phyloP scores from a whole-genome alignment of 2,888 invertebrate species.

The Formica aserva region DNA sequence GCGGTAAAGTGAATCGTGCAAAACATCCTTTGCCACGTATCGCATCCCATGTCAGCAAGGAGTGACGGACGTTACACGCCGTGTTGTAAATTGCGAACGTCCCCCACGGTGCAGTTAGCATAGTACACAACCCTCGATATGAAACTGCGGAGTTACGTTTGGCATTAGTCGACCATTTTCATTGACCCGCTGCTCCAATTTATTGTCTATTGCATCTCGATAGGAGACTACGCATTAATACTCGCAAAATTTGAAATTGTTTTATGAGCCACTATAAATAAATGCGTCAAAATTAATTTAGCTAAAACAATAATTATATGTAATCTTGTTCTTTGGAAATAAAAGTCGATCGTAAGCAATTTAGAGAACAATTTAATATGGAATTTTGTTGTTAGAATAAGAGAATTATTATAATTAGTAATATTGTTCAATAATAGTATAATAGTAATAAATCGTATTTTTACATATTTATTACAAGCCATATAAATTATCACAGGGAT shows the following conservation, averaged over 20 bases:
- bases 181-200: conserved; percentile 41
- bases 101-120: conserved; percentile 54
- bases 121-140: conserved; percentile 50
- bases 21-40: conserved; percentile 53
- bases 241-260: conserved; percentile 18
- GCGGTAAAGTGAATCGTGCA: conserved; percentile 53
- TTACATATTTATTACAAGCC: background rate
- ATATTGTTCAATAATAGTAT: background rate
- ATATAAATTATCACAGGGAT: background rate
- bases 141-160: conserved; percentile 53
- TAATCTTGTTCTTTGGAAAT: background rate
- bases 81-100: conserved; percentile 54
- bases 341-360: background rate
- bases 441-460: background rate
- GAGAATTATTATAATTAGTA: background rate
- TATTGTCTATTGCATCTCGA: conserved; percentile 37
- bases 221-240: background rate
- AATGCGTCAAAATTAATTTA: background rate
- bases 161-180: conserved; percentile 45
- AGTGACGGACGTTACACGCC: conserved; percentile 52
- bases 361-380: background rate
- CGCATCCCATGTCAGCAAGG: conserved; percentile 50
- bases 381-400: background rate
- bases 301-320: background rate
- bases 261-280: background rate